phyloP scores from a whole-genome alignment of 2,113 vertebrate genomes.

The Caracal caracal region DNA sequence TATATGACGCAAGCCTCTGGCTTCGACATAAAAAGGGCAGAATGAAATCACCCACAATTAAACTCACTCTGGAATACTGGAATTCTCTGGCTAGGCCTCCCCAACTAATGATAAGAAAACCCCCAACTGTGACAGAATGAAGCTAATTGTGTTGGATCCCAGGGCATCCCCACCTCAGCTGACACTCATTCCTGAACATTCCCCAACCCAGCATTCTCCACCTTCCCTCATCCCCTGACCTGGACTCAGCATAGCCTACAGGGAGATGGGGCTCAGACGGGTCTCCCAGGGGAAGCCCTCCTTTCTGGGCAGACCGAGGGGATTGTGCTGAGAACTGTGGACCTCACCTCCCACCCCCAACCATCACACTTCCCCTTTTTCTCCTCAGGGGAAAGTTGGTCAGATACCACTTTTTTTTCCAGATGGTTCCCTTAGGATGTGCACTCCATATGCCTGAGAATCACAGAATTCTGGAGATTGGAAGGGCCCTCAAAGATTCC shows the following conservation, averaged over 20 bases:
- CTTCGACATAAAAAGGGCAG: slow-evolving; percentile 81
- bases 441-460: not conserved
- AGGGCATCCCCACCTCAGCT: slow-evolving; percentile 71
- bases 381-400: not conserved
- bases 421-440: not conserved
- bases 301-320: not conserved
- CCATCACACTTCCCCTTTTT: not conserved
- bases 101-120: slow-evolving; percentile 79
- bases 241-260: not conserved
- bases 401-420: not conserved
- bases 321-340: not conserved
- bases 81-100: slow-evolving; percentile 75
- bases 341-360: not conserved
- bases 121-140: slow-evolving; percentile 78
- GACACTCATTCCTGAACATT: not conserved
- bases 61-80: slow-evolving; percentile 79
- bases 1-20: slow-evolving; percentile 85
- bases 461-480: not conserved
- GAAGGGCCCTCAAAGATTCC: not conserved
- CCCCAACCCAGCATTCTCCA: not conserved
- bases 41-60: slow-evolving; percentile 86
- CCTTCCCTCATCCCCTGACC: not conserved
- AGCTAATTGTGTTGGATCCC: slow-evolving; percentile 48
- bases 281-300: not conserved
- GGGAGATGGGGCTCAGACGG: not conserved